Evolutionary conservation across 2,888 invertebrate species (phyloP).

Genomic region (Lasioglossum calceatum): DNA sequence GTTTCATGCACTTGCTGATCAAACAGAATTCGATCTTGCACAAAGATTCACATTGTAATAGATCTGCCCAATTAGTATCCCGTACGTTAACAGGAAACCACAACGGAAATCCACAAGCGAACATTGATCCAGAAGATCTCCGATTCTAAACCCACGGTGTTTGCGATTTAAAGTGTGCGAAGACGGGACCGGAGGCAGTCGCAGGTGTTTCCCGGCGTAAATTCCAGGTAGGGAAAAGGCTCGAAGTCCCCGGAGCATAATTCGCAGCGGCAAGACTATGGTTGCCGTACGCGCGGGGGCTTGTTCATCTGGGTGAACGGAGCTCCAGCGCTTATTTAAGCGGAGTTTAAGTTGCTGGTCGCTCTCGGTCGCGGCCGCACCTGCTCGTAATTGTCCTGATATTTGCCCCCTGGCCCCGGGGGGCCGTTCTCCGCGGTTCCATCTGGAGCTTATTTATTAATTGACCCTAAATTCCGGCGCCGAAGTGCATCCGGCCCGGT

Average conservation of each 20-base stretch:
- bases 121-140: not conserved
- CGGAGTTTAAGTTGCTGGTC: slow-evolving; percentile 75
- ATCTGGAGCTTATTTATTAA: slow-evolving; percentile 72
- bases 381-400: slow-evolving; percentile 78
- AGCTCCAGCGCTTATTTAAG: slow-evolving; percentile 71
- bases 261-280: slow-evolving; percentile 44
- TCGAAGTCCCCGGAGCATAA: slow-evolving; percentile 39
- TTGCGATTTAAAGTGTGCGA: not conserved
- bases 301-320: slow-evolving; percentile 17
- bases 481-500: slow-evolving; percentile 54
- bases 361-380: slow-evolving; percentile 69
- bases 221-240: slow-evolving; percentile 27
- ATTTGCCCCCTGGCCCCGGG: slow-evolving; percentile 64
- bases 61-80: not conserved
- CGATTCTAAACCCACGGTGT: not conserved
- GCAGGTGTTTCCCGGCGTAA: slow-evolving; percentile 72
- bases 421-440: slow-evolving; percentile 21
- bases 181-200: slow-evolving; percentile 40
- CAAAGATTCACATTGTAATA: not conserved
- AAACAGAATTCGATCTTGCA: not conserved
- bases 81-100: not conserved
- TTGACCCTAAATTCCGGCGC: slow-evolving; percentile 70
- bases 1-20: not conserved
- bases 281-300: slow-evolving; percentile 39
- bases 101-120: not conserved